A percentile compares a stretch with the other conserved stretches of the same genome.
These are phyloP conservation scores for Pampus argenteus DNA, from an alignment of 2,797 vertebrate genomes.

Conservation along the genomic window DNA sequence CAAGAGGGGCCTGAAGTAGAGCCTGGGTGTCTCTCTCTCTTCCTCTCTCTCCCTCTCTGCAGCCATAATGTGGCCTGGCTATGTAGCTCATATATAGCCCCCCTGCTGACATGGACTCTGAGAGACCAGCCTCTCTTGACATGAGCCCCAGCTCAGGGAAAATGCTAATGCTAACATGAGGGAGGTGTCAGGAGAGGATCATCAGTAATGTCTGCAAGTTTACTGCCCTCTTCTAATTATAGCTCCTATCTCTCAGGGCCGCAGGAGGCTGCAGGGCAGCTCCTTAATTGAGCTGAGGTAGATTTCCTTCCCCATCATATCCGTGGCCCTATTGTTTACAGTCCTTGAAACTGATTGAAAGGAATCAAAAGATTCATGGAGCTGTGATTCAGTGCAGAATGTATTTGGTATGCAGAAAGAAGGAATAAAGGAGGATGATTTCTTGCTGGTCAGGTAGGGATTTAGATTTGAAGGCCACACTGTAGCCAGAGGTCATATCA, in stretches of 20 bases:
- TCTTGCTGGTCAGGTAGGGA: slow-evolving; percentile 72
- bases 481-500: slow-evolving; percentile 77
- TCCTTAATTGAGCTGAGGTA: slow-evolving; percentile 78
- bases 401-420: slow-evolving; percentile 63
- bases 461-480: slow-evolving; percentile 79
- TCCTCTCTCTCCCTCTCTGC: slow-evolving; percentile 41
- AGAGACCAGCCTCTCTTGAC: slow-evolving; percentile 75
- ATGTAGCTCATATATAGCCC: slow-evolving; percentile 57
- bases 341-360: slow-evolving; percentile 82
- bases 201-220: slow-evolving; percentile 88
- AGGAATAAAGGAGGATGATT: slow-evolving; percentile 66
- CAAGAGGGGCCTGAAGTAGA: slow-evolving; percentile 77
- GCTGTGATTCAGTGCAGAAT: slow-evolving; percentile 53
- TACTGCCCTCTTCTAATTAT: slow-evolving; percentile 84
- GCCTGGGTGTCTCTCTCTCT: slow-evolving; percentile 35
- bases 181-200: slow-evolving; percentile 80
- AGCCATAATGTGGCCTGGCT: slow-evolving; percentile 66
- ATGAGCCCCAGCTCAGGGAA: slow-evolving; percentile 69
- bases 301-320: slow-evolving; percentile 67
- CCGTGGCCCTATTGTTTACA: slow-evolving; percentile 75
- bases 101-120: slow-evolving; percentile 71
- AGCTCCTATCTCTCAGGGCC: slow-evolving; percentile 76
- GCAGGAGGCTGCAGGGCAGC: slow-evolving; percentile 68
- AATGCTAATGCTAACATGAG: slow-evolving; percentile 81
- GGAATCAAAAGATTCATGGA: slow-evolving; percentile 74